Conservation (phyloP, 1,140 invertebrate species). For the Drosophila kikkawai region DNA sequence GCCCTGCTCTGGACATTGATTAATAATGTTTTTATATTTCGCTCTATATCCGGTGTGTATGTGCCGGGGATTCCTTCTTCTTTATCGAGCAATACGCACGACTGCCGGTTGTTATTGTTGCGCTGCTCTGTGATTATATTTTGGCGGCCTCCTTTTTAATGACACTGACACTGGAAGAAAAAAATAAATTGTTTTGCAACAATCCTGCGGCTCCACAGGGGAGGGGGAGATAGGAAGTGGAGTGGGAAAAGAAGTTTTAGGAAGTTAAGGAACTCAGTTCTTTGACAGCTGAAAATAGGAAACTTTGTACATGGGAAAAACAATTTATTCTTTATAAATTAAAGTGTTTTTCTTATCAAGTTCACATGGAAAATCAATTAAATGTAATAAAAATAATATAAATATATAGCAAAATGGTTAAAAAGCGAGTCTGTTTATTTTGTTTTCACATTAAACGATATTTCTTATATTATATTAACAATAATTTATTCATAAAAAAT, state of each 20-base stretch:
- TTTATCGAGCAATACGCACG: constrained; percentile 63
- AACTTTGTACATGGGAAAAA: background rate
- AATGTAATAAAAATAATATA: too few relatives aligned
- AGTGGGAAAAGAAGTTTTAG: background rate
- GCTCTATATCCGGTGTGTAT: constrained; percentile 27
- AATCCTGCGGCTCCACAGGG: constrained; percentile 7
- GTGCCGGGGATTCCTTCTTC: constrained; percentile 48
- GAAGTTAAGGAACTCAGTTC: background rate
- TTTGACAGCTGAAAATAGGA: constrained; percentile 3
- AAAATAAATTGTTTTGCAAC: constrained; percentile 50
- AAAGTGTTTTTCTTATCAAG: background rate
- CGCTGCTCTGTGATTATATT: constrained; percentile 51
- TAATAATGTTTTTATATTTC: constrained; percentile 80
- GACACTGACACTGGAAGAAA: constrained; percentile 46
- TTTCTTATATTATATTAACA: too few relatives aligned
- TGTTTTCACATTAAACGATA: too few relatives aligned
- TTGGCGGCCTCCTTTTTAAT: constrained; percentile 69
- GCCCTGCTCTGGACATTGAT: constrained; percentile 71
- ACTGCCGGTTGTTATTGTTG: constrained; percentile 58
- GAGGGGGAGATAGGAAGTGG: background rate
- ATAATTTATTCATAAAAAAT: too few relatives aligned
- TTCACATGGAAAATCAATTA: background rate
- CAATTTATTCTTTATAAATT: background rate
- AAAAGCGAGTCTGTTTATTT: too few relatives aligned
- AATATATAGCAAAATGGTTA: too few relatives aligned